phyloP scores from a whole-genome alignment of 1,140 invertebrate species.

The Caenorhabditis latens region DNA sequence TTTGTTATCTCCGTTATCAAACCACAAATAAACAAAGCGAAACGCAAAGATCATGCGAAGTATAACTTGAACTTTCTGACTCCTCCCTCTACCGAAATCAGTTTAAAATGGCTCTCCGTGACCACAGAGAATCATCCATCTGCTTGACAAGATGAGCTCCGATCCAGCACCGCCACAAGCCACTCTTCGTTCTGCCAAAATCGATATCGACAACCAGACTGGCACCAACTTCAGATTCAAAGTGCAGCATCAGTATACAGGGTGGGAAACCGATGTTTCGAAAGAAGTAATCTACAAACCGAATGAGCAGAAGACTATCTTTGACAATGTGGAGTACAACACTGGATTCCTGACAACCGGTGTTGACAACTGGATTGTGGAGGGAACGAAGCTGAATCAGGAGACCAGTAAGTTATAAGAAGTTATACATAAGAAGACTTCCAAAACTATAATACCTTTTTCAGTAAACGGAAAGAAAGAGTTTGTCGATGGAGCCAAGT shows the following conservation, averaged over 20 bases:
- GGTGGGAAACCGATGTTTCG: neutral
- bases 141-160: neutral
- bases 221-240: neutral
- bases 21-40: too few relatives aligned
- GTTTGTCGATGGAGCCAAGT: neutral
- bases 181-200: neutral
- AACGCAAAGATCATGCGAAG: too few relatives aligned
- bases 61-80: too few relatives aligned
- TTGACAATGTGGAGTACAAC: neutral
- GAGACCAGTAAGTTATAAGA: neutral
- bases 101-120: too few relatives aligned
- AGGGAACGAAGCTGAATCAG: neutral
- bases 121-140: too few relatives aligned
- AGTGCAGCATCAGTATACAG: neutral
- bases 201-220: neutral
- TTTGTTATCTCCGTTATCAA: too few relatives aligned
- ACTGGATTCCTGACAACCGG: constrained; percentile 7
- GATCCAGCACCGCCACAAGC: neutral
- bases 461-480: neutral
- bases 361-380: neutral
- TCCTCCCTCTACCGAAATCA: too few relatives aligned
- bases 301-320: neutral
- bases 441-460: too few relatives aligned
- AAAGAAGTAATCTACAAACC: neutral
- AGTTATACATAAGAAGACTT: neutral